Conservation (phyloP, 1,140 invertebrate species). For the Thaumetopoea pityocampa region DNA sequence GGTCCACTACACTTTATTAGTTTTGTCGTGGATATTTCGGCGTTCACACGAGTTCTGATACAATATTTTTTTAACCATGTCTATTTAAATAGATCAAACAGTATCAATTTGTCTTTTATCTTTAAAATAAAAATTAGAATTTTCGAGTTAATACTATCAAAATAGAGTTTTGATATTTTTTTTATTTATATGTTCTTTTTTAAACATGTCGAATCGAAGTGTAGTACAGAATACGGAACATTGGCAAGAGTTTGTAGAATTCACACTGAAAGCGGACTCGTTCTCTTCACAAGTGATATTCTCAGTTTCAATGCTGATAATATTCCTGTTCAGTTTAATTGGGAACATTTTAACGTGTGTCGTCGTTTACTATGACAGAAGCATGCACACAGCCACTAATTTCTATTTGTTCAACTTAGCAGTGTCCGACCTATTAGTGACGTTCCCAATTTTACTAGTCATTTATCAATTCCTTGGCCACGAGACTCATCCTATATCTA, state of each 20-base stretch:
- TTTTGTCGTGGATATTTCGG: no score
- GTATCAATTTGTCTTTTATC: no score
- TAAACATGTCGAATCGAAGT: neutral
- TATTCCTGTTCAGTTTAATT: constrained; percentile 85
- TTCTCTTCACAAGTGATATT: constrained; percentile 25
- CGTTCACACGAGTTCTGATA: no score
- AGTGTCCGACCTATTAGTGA: constrained; percentile 83
- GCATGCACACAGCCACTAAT: constrained; percentile 90
- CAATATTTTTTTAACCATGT: no score
- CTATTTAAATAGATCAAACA: no score
- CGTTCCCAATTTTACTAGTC: constrained; percentile 7
- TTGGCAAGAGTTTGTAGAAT: constrained; percentile 29
- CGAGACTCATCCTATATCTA: constrained; percentile 1
- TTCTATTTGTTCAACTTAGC: constrained; percentile 92
- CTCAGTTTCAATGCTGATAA: constrained; percentile 55
- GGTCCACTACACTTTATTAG: no score
- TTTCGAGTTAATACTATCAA: no score
- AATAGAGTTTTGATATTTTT: no score
- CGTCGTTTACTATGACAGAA: constrained; percentile 87
- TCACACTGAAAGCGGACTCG: constrained; percentile 18
- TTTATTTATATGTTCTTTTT: no score
- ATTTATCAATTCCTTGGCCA: constrained; percentile 7
- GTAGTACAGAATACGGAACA: neutral
- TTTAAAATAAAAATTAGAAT: no score
- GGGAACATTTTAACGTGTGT: constrained; percentile 91